Conservation (phyloP, 2,888 invertebrate species). For the Meta bourneti region DNA sequence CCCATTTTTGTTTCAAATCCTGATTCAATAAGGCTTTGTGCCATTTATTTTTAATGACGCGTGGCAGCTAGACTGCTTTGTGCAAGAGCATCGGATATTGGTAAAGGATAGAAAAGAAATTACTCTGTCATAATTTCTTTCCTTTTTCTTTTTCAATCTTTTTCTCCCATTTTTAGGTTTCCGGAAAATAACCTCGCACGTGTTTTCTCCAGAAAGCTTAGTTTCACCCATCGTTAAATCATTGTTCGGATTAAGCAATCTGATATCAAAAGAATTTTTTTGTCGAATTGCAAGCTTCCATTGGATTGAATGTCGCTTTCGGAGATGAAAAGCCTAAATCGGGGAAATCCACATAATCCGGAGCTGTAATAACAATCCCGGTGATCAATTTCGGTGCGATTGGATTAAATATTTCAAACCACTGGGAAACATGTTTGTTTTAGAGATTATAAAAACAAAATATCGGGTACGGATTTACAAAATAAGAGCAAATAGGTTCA, state of each 20-base stretch:
- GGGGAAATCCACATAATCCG: too few relatives aligned
- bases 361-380: too few relatives aligned
- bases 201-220: background rate
- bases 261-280: background rate
- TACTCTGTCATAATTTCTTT: constrained; percentile 16
- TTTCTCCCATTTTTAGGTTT: background rate
- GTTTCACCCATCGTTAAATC: background rate
- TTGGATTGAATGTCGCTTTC: too few relatives aligned
- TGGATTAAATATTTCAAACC: too few relatives aligned
- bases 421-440: too few relatives aligned
- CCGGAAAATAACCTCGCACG: background rate
- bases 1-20: constrained; percentile 42
- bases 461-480: too few relatives aligned
- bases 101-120: constrained; percentile 41
- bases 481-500: too few relatives aligned
- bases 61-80: constrained; percentile 2
- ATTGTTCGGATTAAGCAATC: background rate
- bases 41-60: constrained; percentile 59
- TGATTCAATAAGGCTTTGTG: constrained; percentile 55
- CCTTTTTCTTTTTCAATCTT: background rate
- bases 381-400: too few relatives aligned
- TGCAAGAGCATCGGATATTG: background rate
- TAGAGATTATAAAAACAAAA: too few relatives aligned
- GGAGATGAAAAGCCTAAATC: too few relatives aligned
- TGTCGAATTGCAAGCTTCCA: too few relatives aligned